Base-by-base conservation (phyloP, 2,888 invertebrate genomes). In the Limulus polyphemus region DNA sequence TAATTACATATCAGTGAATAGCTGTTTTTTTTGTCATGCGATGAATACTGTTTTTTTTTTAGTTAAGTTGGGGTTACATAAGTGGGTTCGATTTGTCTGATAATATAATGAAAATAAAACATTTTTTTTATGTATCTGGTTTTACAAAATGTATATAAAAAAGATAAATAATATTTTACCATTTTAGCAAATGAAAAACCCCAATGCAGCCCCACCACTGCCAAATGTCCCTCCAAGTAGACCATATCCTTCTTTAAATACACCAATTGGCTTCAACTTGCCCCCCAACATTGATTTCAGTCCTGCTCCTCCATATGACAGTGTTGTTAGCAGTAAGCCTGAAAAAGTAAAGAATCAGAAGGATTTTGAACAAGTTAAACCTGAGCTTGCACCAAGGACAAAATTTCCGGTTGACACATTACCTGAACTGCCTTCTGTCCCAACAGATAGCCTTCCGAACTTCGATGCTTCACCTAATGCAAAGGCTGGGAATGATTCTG, bases 351-450 rank as follows among this genome's bases (percentile, higher is more conserved):
- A 56, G 49, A 2, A 14, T 10, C 63, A 65, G 32, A 69, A 69
- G 47, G 63, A 56, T 46, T 67, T 70, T 14, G 59, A 69, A 32
- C 59, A 68, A 50, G 54, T 62, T n/a, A 62, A 62, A 47, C 61
- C 64, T 56, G 62, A 61, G 17, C 58, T 63, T 55, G 1, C 32
- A 32, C 32, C 32, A 32, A 32, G 32, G 7, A 32, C 32, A 32
- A 32, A 32, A 7, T 32, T 32, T 32, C 32, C 32, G 3, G 1
- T 32, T 5, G 69, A 70, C 61, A 66, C 69, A 48, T 78, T 89
- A 51, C 92, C 93, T 1, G 85, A 88, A 62, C 77, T 90, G 62
- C 91, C 90, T 0, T 83, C 86, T 7, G 89, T 92, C 47, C 91
- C 93, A 0, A 81, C 82, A 49, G 81, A 80, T 54, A 83, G 81